A percentile compares a stretch with the other conserved stretches of the same genome.
Evolutionary conservation across 2,113 vertebrate genomes (phyloP).

Genomic region (Nycticorax nycticorax): DNA sequence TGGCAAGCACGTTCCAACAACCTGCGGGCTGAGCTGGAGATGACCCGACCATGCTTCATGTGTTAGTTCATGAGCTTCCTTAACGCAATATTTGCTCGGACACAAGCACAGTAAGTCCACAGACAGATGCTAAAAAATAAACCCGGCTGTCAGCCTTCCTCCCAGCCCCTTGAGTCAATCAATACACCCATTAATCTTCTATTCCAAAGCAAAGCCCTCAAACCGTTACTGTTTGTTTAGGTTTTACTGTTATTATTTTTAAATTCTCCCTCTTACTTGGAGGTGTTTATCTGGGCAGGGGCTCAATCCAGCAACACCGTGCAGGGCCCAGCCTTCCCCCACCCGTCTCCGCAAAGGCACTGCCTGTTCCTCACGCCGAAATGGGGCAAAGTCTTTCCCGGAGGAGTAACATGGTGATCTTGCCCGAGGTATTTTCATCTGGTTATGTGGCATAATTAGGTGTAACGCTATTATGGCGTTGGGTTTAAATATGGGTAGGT

Average conservation of each 20-base stretch:
- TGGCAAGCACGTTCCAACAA: neutral
- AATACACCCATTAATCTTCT: neutral
- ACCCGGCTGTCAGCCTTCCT: constrained; percentile 31
- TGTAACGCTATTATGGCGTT: fast-evolving
- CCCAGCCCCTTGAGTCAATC: constrained; percentile 28
- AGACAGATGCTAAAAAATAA: constrained; percentile 29
- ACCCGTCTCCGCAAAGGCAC: neutral
- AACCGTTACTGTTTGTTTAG: neutral
- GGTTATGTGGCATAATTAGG: neutral
- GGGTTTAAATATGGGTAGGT: neutral
- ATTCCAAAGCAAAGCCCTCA: constrained; percentile 36
- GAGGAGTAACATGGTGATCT: neutral
- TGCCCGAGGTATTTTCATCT: neutral
- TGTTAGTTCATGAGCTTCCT: constrained; percentile 12
- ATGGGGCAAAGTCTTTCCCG: neutral
- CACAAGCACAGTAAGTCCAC: neutral
- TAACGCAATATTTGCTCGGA: constrained; percentile 29
- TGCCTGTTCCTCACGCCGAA: neutral
- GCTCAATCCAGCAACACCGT: neutral
- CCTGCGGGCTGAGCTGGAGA: neutral
- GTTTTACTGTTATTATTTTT: neutral
- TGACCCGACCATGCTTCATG: neutral
- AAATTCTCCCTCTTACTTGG: neutral
- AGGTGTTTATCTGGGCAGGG: neutral
- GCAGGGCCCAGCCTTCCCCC: neutral